Evolutionary conservation across 2,888 invertebrate species (phyloP).

Genomic region (Alloscopus bannaensis): DNA sequence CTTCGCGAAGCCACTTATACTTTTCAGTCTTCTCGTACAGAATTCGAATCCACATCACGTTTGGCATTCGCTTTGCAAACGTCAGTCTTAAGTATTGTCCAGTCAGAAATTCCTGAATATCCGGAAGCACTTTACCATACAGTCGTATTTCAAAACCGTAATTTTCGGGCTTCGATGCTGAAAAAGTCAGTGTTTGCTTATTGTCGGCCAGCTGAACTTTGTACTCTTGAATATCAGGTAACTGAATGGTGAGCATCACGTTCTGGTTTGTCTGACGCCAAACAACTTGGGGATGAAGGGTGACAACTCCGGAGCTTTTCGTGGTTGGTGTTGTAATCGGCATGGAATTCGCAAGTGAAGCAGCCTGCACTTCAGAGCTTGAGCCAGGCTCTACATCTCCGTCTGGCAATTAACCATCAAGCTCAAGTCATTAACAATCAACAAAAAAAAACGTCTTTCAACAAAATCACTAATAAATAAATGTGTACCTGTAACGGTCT

Average conservation of each 20-base stretch:
- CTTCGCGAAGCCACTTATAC: conserved; percentile 30
- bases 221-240: conserved; percentile 43
- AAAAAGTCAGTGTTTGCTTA: conserved; percentile 11
- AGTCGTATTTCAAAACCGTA: conserved; percentile 21
- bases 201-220: conserved; percentile 4
- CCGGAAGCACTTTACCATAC: conserved; percentile 7
- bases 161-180: conserved; percentile 11
- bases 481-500: no score
- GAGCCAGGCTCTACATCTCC: no score
- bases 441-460: no score
- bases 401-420: no score
- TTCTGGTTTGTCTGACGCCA: conserved; percentile 55
- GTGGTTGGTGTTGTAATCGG: not conserved
- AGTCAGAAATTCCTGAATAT: not conserved
- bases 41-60: conserved; percentile 15
- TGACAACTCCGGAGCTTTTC: conserved; percentile 15
- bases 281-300: conserved; percentile 43
- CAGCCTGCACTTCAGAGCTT: no score
- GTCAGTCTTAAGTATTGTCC: conserved; percentile 11
- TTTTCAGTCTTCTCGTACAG: conserved; percentile 19
- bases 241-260: conserved; percentile 37
- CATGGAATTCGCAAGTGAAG: no score
- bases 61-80: conserved; percentile 26
- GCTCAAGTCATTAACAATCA: no score
- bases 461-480: no score